Evolutionary conservation across 2,797 vertebrate species (phyloP), one percentile per base, ranked within the genome.

Genomic region (Pseudomugil gertrudae): DNA sequence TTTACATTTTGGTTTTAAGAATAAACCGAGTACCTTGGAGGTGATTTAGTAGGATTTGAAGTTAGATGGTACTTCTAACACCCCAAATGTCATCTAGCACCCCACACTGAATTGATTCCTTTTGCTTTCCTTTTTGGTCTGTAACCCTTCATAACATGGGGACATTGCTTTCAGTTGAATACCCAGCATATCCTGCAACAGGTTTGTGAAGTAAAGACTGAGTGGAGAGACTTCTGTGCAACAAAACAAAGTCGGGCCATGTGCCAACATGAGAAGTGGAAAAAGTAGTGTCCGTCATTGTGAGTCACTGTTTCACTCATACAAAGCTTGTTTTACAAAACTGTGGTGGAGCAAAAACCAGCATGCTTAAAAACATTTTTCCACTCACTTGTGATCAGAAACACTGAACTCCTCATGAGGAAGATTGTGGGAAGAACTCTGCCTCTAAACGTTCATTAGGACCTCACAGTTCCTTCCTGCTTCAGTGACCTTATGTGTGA

Each of bases 401-500:
- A 35, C 35, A 27, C 30, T 29, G 30, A 24, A 7, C 14, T 63
- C 29, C 30, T 54, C 40, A 24, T 17, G 24, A 27, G 32, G 13
- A 81, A 15, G 15, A 79, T 15, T 62, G 72, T 79, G 70, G 72
- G 75, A 86, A 83, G 40, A 58, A 51, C 50, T 3, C n/a, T 55
- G 19, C 13, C 2, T 30, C 9, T 43, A 24, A 63, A 79, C 79
- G 80, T 26, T 78, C 63, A 74, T 78, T 76, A 69, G 56, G 71
- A 63, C 30, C 66, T 47, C 43, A 27, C 43, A 47, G 52, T 51
- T 81, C 62, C 56, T 73, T 83, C 81, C 83, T 84, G 74, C 56
- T 36, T 65, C 24, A 21, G 10, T 74, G 66, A 86, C 81, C 83
- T 84, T 67, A 32, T 17, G 57, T 67, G 32, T 84, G 69, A 87